phyloP scores from a whole-genome alignment of 2,797 vertebrate species.

The Echeneis naucrates region DNA sequence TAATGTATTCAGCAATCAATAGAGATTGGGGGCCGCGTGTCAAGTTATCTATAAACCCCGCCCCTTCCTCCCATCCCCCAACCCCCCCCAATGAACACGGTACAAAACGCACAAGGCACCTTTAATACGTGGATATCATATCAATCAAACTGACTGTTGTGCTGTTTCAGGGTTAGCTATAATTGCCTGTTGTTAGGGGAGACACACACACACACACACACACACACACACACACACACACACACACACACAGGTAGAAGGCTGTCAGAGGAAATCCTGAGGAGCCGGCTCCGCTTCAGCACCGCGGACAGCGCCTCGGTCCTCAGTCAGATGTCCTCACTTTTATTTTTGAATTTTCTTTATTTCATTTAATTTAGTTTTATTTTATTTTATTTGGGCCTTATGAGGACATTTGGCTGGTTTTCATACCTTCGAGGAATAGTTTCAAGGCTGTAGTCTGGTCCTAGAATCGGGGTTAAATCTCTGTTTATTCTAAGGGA shows the following conservation, averaged over 20 bases:
- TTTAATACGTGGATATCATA: slow-evolving; percentile 67
- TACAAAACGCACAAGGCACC: slow-evolving; percentile 50
- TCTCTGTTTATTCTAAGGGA: neutral
- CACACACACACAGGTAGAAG: slow-evolving; percentile 4
- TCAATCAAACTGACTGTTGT: slow-evolving; percentile 57
- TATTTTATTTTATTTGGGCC: too few species aligned
- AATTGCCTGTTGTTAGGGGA: neutral
- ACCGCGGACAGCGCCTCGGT: slow-evolving; percentile 65
- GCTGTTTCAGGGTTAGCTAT: slow-evolving; percentile 27
- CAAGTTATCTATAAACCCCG: slow-evolving; percentile 40
- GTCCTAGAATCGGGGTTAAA: neutral
- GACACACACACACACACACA: neutral
- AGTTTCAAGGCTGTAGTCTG: too few species aligned
- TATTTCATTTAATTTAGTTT: too few species aligned
- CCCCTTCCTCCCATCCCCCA: too few species aligned
- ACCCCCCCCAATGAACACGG: slow-evolving; percentile 46
- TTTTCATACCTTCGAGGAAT: slow-evolving; percentile 9
- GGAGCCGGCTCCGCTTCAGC: slow-evolving; percentile 52
- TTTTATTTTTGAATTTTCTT: neutral
- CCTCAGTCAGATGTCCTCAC: neutral
- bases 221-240: slow-evolving; percentile 2
- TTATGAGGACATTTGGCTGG: neutral
- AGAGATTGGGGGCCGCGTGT: slow-evolving; percentile 54
- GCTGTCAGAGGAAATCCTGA: slow-evolving; percentile 23
- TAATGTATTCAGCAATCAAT: slow-evolving; percentile 75